Conservation (phyloP, 2,888 invertebrate genomes). For the Seira sanloemensis region DNA sequence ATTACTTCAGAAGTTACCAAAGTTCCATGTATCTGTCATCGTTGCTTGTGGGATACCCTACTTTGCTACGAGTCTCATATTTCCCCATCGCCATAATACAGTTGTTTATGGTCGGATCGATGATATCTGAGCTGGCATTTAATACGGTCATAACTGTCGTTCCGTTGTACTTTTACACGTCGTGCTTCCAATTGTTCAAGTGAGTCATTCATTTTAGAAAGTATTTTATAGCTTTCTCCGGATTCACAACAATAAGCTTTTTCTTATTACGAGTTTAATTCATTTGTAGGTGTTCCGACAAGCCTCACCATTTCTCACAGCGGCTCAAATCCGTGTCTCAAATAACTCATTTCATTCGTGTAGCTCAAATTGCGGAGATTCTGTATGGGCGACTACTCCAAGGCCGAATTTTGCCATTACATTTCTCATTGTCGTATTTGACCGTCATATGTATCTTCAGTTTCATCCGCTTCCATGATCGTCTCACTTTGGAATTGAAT, state of each 20-base stretch:
- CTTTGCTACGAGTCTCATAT: background rate
- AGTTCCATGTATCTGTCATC: constrained; percentile 28
- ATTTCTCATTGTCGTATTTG: constrained; percentile 36
- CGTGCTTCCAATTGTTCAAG: background rate
- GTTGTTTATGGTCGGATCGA: constrained; percentile 1
- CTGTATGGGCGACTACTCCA: constrained; percentile 17
- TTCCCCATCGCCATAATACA: constrained; percentile 19
- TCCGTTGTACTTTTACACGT: constrained; percentile 15
- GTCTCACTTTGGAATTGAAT: constrained; percentile 30
- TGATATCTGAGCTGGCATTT: constrained; percentile 33
- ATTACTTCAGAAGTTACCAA: background rate
- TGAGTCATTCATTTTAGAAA: background rate
- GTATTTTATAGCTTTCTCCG: constrained; percentile 6
- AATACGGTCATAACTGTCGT: constrained; percentile 25
- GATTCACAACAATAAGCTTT: no score
- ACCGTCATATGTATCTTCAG: constrained; percentile 8
- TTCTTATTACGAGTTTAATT: background rate
- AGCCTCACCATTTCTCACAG: background rate
- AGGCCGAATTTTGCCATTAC: constrained; percentile 31
- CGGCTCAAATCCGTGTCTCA: background rate
- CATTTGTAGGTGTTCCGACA: background rate
- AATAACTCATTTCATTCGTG: constrained; percentile 9
- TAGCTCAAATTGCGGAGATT: constrained; percentile 12
- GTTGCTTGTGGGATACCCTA: background rate
- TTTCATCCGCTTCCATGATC: background rate